Evolutionary conservation across 2,797 vertebrate species (phyloP).

Genomic region (Agapornis canus): DNA sequence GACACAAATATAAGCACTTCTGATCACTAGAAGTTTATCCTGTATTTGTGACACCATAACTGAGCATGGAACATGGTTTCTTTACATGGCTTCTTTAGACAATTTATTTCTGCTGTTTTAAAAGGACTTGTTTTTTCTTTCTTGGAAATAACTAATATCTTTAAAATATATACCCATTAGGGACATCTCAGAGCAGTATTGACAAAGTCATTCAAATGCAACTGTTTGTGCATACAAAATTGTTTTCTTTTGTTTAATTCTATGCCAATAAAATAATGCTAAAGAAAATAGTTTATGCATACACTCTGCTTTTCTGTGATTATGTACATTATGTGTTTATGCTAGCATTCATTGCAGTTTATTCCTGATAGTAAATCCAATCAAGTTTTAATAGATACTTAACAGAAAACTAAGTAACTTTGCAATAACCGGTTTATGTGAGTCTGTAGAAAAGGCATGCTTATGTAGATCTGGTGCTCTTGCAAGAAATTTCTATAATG

Average conservation of each 20-base stretch:
- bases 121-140: not conserved
- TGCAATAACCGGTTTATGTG: not conserved
- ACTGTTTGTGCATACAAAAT: not conserved
- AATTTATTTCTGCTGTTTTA: not conserved
- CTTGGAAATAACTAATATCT: not conserved
- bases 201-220: not conserved
- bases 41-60: not conserved
- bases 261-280: not conserved
- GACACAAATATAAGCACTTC: not conserved
- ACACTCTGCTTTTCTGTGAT: not conserved
- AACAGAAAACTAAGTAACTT: not conserved
- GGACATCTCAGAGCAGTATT: not conserved
- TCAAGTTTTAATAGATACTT: not conserved
- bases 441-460: not conserved
- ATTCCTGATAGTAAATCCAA: not conserved
- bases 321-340: not conserved
- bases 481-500: not conserved
- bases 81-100: not conserved
- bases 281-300: not conserved
- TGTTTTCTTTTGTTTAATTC: not conserved
- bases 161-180: not conserved
- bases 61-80: not conserved
- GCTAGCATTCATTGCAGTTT: not conserved
- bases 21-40: not conserved
- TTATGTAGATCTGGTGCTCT: not conserved